These are phyloP conservation scores for Riparia riparia DNA, from an alignment of 2,113 vertebrate genomes.

Conservation along the genomic window DNA sequence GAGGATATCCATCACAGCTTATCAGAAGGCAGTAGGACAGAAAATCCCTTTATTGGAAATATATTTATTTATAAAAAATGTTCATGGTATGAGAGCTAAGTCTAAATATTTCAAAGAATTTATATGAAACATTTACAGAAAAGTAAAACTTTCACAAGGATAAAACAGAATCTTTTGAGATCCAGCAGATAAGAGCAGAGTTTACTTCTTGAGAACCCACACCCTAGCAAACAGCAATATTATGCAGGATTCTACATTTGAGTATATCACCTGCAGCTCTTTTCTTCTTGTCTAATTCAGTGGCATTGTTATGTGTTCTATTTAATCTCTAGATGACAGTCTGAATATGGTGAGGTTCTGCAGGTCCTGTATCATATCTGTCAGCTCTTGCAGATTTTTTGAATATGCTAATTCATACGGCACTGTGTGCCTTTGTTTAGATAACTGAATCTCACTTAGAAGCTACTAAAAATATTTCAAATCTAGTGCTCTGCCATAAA, in stretches of 20 bases:
- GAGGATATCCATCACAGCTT: background rate
- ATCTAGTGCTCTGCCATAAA: background rate
- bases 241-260: background rate
- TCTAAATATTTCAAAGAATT: background rate
- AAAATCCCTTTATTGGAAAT: background rate
- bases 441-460: background rate
- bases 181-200: background rate
- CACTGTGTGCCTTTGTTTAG: background rate
- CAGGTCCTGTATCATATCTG: background rate
- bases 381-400: background rate
- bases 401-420: background rate
- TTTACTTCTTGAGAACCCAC: background rate
- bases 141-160: background rate
- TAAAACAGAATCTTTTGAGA: background rate
- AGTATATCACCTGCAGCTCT: accelerated
- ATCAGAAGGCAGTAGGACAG: background rate
- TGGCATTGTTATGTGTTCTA: background rate
- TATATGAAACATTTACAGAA: background rate
- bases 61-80: background rate
- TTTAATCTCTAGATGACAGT: background rate
- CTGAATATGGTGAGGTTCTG: background rate
- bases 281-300: background rate
- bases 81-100: background rate
- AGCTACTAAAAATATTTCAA: background rate
- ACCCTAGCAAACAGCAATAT: accelerated